A percentile compares a stretch with the other conserved stretches of the same genome.
Conservation (phyloP, 2,888 invertebrate species). For the Drosophila recens region DNA sequence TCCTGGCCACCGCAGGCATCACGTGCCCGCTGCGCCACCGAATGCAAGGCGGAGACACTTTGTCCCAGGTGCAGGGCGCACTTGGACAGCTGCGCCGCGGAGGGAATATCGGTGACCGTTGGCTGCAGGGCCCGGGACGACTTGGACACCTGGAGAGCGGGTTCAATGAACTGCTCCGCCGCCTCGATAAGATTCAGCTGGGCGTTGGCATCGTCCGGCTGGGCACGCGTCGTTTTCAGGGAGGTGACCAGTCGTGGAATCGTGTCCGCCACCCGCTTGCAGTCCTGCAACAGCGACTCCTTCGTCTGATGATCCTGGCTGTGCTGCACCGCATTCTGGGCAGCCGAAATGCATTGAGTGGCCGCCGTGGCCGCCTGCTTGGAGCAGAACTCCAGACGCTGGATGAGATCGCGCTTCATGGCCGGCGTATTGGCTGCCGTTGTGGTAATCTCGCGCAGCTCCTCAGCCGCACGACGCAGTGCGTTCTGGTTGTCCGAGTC, state of each 20-base stretch:
- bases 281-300: slow-evolving; percentile 91
- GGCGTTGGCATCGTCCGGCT: slow-evolving; percentile 90
- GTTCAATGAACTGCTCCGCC: slow-evolving; percentile 93
- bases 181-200: slow-evolving; percentile 93
- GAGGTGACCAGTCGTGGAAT: slow-evolving; percentile 93
- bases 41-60: slow-evolving; percentile 86
- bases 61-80: slow-evolving; percentile 84
- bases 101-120: slow-evolving; percentile 91
- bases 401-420: slow-evolving; percentile 90
- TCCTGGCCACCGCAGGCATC: slow-evolving; percentile 94
- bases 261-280: slow-evolving; percentile 90
- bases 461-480: slow-evolving; percentile 95
- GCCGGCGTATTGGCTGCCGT: slow-evolving; percentile 93
- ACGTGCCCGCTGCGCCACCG: slow-evolving; percentile 89
- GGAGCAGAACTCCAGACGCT: slow-evolving; percentile 90
- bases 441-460: slow-evolving; percentile 94
- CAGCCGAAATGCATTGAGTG: slow-evolving; percentile 95
- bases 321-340: slow-evolving; percentile 92
- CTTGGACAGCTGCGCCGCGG: slow-evolving; percentile 89
- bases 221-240: slow-evolving; percentile 89
- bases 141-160: slow-evolving; percentile 90
- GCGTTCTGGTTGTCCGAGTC: slow-evolving; percentile 94
- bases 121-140: slow-evolving; percentile 93
- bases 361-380: slow-evolving; percentile 94
- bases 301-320: slow-evolving; percentile 87